Evolutionary conservation across 2,113 vertebrate genomes (phyloP), one percentile per base, ranked within the genome.

Genomic region (Eudorcas thomsonii): DNA sequence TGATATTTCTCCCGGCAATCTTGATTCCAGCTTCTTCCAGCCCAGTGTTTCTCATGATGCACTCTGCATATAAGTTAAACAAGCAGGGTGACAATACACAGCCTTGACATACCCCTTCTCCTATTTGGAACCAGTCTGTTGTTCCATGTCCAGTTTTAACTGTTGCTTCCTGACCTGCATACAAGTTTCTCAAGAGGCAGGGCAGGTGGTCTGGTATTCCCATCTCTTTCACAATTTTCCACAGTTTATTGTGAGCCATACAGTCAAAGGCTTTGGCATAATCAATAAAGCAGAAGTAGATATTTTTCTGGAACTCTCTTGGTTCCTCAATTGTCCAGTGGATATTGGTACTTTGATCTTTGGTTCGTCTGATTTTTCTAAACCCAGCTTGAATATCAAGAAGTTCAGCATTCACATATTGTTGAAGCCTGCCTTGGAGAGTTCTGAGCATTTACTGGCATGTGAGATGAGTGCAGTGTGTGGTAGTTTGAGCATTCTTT

Each of bases 321-420:
- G 62, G 14, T n/a, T 64, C 7, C 3, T 64, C 1, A 2, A 4
- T 64, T 16, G 14, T 64, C 30, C 7, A n/a, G 3, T 0, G 1
- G 62, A 64, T 64, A 14, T n/a, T 64, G 30, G 2, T 15, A 64
- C 33, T 64, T 64, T 64, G 16, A 64, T 64, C 30, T 64, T 6
- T 2, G 62, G 15, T 64, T n/a, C 3, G 15, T n/a, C 33, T 64
- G 62, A 4, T 28, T 64, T 64, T n/a, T 64, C 62, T 64, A n/a
- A 64, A 64, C 0, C 62, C 62, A 64, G 62, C 30, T 64, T 64
- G 30, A 33, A n/a, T 7, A n/a, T n/a, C 30, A 0, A 1, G 33
- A 64, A 64, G 33, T n/a, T 64, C 62, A n/a, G 1, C 15, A 33
- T 17, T 64, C 15, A n/a, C 2, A 0, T 64, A 17, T n/a, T 64